A percentile compares a stretch with the other conserved stretches of the same genome.
phyloP scores from a whole-genome alignment of 2,113 vertebrate genomes.

The Clarias macrocephalus region DNA sequence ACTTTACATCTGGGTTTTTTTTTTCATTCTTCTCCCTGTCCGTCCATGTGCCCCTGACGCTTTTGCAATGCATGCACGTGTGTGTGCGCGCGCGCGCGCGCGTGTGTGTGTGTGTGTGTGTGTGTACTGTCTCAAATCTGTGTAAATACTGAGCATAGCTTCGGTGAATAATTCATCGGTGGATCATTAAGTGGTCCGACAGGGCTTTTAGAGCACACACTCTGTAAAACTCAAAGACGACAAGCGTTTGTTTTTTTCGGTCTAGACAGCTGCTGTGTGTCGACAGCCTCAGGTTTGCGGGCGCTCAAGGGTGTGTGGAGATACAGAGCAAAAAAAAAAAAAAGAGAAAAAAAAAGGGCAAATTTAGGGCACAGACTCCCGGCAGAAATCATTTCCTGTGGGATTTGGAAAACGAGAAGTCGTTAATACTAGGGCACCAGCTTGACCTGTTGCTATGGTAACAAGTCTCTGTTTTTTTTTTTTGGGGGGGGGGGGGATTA shows the following conservation, averaged over 20 bases:
- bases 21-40: background rate
- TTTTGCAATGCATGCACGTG: no score
- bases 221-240: constrained; percentile 35
- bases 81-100: background rate
- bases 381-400: constrained; percentile 7
- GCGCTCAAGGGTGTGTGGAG: constrained; percentile 13
- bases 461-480: background rate
- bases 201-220: constrained; percentile 29
- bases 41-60: background rate
- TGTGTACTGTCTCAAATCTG: constrained; percentile 35
- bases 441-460: constrained; percentile 19
- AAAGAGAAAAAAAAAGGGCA: background rate
- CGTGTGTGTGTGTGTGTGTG: background rate
- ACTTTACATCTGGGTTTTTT: background rate
- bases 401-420: background rate
- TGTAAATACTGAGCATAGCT: constrained; percentile 23
- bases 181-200: constrained; percentile 17
- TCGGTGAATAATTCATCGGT: constrained; percentile 53
- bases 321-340: no score
- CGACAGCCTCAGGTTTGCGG: constrained; percentile 12
- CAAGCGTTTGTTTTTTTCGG: constrained; percentile 27
- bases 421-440: background rate
- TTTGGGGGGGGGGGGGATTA: no score
- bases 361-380: constrained; percentile 31
- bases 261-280: constrained; percentile 34